A percentile compares a stretch with the other conserved stretches of the same genome.
Conservation (phyloP, 2,113 vertebrate species). For the Dicentrarchus labrax region DNA sequence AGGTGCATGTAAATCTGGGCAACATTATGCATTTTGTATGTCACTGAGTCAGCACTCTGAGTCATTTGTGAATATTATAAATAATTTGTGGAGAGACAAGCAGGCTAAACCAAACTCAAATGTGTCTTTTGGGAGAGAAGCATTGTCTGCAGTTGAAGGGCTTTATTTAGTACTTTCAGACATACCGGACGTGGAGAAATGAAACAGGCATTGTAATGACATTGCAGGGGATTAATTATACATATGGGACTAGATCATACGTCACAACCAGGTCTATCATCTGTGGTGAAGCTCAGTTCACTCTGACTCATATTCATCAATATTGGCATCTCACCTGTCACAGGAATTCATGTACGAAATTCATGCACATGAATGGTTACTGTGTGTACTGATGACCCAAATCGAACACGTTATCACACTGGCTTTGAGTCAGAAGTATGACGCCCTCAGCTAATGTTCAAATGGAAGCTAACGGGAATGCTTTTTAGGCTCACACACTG, state of each 20-base stretch:
- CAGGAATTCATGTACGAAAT: not conserved
- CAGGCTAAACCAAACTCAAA: not conserved
- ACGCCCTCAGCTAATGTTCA: conserved; percentile 39
- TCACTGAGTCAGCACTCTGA: not conserved
- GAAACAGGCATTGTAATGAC: conserved; percentile 10
- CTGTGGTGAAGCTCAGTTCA: not conserved
- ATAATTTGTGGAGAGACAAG: conserved; percentile 12
- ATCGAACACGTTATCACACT: not conserved
- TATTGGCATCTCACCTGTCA: conserved; percentile 19
- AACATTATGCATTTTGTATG: conserved; percentile 18
- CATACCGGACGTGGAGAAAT: not conserved
- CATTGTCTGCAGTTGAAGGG: not conserved
- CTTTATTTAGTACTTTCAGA: not conserved
- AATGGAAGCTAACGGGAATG: conserved; percentile 46
- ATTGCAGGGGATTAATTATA: not conserved
- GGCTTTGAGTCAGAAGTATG: conserved; percentile 24
- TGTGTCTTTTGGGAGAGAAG: not conserved
- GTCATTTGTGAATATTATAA: conserved; percentile 25
- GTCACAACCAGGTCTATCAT: not conserved
- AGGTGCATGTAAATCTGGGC: conserved; percentile 15
- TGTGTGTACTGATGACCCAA: not conserved
- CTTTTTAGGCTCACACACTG: conserved; percentile 51
- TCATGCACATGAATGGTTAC: conserved; percentile 1
- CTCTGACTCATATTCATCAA: conserved; percentile 8
- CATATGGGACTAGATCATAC: not conserved